These are phyloP conservation scores for Dinocampus coccinellae DNA, from an alignment of 2,888 invertebrate species.

Conservation along the genomic window DNA sequence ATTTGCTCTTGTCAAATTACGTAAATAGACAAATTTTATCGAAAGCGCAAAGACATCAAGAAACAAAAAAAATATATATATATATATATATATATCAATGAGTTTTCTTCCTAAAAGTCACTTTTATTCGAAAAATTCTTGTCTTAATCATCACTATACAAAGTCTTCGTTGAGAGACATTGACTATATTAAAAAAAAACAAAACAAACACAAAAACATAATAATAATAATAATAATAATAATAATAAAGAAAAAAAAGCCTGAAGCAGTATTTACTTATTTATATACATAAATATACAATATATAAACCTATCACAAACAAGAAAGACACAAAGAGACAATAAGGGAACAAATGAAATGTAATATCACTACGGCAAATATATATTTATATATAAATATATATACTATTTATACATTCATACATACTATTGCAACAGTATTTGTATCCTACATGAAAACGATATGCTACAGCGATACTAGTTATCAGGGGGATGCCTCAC, in stretches of 20 bases:
- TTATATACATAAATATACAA: neutral
- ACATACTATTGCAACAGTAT: neutral
- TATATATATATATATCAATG: too few species aligned
- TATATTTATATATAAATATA: neutral
- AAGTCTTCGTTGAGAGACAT: too few species aligned
- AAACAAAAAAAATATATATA: too few species aligned
- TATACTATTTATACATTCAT: neutral
- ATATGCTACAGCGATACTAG: constrained; percentile 43
- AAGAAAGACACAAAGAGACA: neutral
- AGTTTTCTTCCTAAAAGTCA: neutral
- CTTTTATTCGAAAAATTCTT: neutral
- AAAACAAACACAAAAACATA: too few species aligned
- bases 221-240: too few species aligned
- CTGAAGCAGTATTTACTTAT: neutral
- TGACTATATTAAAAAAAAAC: too few species aligned
- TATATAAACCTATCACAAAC: neutral
- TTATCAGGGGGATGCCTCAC: constrained; percentile 48
- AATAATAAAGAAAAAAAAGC: too few species aligned
- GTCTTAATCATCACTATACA: neutral
- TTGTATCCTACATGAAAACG: constrained; percentile 22
- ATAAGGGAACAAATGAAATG: constrained; percentile 12
- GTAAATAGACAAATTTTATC: constrained; percentile 7
- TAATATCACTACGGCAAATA: constrained; percentile 5
- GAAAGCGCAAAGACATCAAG: neutral
- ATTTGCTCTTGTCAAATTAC: constrained; percentile 11